These are phyloP conservation scores for Dasypus novemcinctus DNA, from an alignment of 2,113 vertebrate species.

Conservation along the genomic window DNA sequence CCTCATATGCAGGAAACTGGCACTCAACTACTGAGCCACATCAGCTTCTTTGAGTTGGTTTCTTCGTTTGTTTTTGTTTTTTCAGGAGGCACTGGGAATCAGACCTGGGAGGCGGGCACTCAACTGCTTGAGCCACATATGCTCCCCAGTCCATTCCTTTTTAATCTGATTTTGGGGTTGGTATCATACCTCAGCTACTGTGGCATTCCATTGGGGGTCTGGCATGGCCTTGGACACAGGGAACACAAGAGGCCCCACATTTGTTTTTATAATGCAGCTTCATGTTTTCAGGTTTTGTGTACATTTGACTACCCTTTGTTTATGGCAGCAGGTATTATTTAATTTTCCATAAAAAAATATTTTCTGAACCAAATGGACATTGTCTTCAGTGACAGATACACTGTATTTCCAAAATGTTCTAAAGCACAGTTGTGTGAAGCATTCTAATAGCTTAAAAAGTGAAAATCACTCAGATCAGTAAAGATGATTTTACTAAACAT, in stretches of 20 bases:
- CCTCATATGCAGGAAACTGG: no score
- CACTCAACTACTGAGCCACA: no score
- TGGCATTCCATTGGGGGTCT: not conserved
- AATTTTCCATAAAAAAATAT: constrained; percentile 26
- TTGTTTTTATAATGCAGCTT: not conserved
- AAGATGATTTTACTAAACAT: not conserved
- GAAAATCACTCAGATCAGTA: not conserved
- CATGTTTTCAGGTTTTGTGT: not conserved
- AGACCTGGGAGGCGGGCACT: no score
- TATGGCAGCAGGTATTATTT: constrained; percentile 26
- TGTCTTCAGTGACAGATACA: not conserved
- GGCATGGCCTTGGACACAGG: not conserved
- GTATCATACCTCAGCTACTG: not conserved
- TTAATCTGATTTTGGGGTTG: not conserved
- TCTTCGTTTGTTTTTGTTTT: no score
- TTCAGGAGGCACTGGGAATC: no score
- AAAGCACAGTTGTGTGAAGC: not conserved
- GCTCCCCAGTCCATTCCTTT: not conserved
- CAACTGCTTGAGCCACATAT: no score
- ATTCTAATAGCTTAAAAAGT: not conserved
- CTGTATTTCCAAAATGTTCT: not conserved
- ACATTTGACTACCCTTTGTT: not conserved
- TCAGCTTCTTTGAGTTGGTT: no score
- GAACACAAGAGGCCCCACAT: not conserved
- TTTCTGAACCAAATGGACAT: constrained; percentile 43